These are phyloP conservation scores for Ormyrus thymus DNA, from an alignment of 2,888 invertebrate genomes.

Conservation along the genomic window DNA sequence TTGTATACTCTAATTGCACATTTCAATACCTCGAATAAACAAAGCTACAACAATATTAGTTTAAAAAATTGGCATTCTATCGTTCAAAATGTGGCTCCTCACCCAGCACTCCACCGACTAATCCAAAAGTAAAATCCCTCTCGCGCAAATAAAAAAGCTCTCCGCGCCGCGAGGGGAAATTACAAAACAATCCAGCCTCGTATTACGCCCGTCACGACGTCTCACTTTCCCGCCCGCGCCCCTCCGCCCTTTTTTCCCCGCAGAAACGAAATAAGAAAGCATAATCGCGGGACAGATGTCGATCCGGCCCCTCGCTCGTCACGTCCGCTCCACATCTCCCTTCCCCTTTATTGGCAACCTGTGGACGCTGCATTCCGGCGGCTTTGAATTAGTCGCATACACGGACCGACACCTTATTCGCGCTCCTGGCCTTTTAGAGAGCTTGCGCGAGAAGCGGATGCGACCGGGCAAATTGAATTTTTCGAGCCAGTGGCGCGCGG, in stretches of 20 bases:
- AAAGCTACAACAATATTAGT: too few relatives aligned
- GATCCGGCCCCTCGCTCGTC: not conserved
- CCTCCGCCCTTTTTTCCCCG: not conserved
- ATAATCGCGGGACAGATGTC: not conserved
- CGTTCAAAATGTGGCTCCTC: too few relatives aligned
- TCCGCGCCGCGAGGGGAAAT: not conserved
- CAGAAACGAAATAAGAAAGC: constrained; percentile 8
- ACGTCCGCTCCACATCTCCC: constrained; percentile 27
- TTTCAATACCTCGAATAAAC: too few relatives aligned
- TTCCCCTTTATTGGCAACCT: constrained; percentile 30
- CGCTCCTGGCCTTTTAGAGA: not conserved
- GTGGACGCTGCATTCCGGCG: not conserved
- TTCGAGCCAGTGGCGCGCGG: not conserved
- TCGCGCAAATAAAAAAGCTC: too few relatives aligned
- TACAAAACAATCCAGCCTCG: constrained; percentile 6
- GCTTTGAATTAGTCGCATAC: too few relatives aligned
- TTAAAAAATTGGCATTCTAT: too few relatives aligned
- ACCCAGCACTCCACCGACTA: not conserved
- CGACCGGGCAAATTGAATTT: constrained; percentile 19
- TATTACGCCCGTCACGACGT: not conserved
- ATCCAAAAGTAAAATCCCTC: constrained; percentile 11
- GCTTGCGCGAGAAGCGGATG: not conserved
- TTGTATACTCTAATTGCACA: too few relatives aligned
- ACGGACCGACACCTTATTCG: too few relatives aligned
- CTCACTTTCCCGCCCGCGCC: not conserved